phyloP scores from a whole-genome alignment of 2,113 vertebrate genomes.

The Serilophus lunatus region DNA sequence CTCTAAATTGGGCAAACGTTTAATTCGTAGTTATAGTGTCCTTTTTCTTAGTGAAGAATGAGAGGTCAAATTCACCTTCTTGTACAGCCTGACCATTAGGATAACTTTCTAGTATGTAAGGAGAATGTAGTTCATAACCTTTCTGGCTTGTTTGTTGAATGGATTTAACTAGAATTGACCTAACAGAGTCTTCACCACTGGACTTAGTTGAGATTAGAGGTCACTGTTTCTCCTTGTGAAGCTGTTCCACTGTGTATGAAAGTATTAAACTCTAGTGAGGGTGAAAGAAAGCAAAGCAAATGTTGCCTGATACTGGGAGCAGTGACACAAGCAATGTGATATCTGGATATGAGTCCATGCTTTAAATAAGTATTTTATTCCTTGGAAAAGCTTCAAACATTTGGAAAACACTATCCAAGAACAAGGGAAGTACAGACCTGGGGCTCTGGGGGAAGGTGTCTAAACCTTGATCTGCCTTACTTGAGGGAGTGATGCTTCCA shows the following conservation, averaged over 20 bases:
- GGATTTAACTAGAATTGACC: background rate
- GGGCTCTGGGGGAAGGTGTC: background rate
- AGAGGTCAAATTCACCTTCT: background rate
- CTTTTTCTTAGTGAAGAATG: background rate
- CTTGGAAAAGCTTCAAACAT: background rate
- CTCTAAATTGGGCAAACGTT: background rate
- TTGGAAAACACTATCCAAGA: background rate
- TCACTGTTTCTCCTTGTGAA: background rate
- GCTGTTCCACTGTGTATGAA: background rate
- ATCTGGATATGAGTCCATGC: background rate
- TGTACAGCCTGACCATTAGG: background rate
- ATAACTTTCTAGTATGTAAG: background rate
- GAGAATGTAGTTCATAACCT: background rate
- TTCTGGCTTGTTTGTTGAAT: background rate
- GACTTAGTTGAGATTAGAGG: background rate
- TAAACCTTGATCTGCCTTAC: background rate
- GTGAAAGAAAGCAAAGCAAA: background rate
- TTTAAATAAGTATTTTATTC: background rate
- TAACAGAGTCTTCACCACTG: background rate
- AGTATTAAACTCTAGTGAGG: background rate
- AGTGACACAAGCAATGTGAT: background rate
- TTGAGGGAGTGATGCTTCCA: fast-evolving
- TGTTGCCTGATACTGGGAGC: background rate
- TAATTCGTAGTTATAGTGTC: background rate
- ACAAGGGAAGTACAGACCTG: background rate